A percentile compares a stretch with the other conserved stretches of the same genome.
phyloP scores from a whole-genome alignment of 1,140 invertebrate genomes.

The Ips typographus region DNA sequence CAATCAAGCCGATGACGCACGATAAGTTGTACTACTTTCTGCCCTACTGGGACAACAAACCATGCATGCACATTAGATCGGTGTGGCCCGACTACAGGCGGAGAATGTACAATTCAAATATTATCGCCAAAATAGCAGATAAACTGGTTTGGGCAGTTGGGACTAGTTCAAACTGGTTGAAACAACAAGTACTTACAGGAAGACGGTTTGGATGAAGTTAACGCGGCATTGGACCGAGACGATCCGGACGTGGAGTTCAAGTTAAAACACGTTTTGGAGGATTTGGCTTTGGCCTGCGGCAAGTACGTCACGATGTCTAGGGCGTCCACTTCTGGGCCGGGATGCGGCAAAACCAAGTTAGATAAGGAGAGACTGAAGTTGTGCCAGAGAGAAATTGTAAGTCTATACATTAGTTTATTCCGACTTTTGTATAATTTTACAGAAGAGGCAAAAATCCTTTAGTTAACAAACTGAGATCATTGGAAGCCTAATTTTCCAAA shows the following conservation, averaged over 20 bases:
- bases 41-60: conserved; percentile 85
- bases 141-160: conserved; percentile 52
- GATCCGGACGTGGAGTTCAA: conserved; percentile 61
- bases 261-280: conserved; percentile 70
- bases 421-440: no score
- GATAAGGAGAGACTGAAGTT: conserved; percentile 81
- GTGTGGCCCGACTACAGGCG: conserved; percentile 80
- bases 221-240: conserved; percentile 64
- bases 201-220: conserved; percentile 71
- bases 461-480: no score
- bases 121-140: conserved; percentile 77
- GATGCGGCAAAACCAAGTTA: conserved; percentile 75
- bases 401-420: conserved; percentile 27
- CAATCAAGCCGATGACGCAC: conserved; percentile 72
- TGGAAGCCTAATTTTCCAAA: no score
- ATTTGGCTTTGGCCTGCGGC: conserved; percentile 66
- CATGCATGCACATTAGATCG: conserved; percentile 78
- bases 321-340: conserved; percentile 57
- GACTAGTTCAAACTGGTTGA: neutral
- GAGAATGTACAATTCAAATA: conserved; percentile 84
- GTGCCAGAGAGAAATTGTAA: conserved; percentile 77
- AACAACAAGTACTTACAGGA: conserved; percentile 61
- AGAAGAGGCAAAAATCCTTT: no score
- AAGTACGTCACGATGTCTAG: conserved; percentile 70
- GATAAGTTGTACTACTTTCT: conserved; percentile 80